A percentile compares a stretch with the other conserved stretches of the same genome.
phyloP scores from a whole-genome alignment of 2,888 invertebrate species.

The Yponomeuta sedellus region DNA sequence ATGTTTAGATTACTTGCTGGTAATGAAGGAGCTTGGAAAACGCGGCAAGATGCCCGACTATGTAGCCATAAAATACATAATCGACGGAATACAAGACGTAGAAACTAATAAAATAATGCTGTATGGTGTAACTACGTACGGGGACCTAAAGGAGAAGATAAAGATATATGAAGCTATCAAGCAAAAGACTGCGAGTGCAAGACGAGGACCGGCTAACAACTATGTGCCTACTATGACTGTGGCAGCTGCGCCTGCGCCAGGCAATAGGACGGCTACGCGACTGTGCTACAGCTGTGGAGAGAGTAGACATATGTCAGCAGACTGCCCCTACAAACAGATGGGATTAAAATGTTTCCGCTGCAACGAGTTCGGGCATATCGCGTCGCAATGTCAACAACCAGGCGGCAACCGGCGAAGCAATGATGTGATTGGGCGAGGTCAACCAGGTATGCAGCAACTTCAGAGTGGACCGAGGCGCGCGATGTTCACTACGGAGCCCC shows the following conservation, averaged over 20 bases:
- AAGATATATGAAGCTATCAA: conserved; percentile 21
- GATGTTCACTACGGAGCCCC: conserved; percentile 6
- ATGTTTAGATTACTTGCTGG: conserved; percentile 23
- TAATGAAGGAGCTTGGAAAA: conserved; percentile 27
- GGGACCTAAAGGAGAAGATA: conserved; percentile 24
- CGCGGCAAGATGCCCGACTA: conserved; percentile 27
- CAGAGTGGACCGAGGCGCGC: conserved; percentile 1
- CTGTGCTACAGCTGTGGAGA: neutral
- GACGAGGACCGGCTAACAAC: neutral
- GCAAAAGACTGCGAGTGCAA: conserved; percentile 10
- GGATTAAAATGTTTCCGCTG: too few species aligned
- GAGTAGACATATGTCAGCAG: too few species aligned
- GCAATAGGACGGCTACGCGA: conserved; percentile 5
- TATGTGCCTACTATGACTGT: conserved; percentile 21
- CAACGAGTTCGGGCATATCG: conserved; percentile 21
- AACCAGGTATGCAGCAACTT: neutral
- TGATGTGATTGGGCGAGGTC: conserved; percentile 2
- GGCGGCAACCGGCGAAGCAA: conserved; percentile 8
- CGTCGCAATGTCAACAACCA: conserved; percentile 1
- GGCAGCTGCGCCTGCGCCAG: conserved; percentile 17
- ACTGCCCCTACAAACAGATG: too few species aligned
- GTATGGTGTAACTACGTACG: conserved; percentile 25
- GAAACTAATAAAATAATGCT: conserved; percentile 26
- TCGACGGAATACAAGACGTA: conserved; percentile 25
- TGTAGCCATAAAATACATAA: conserved; percentile 27